Evolutionary conservation across 2,888 invertebrate species (phyloP).

Genomic region (Gryllus longicercus): DNA sequence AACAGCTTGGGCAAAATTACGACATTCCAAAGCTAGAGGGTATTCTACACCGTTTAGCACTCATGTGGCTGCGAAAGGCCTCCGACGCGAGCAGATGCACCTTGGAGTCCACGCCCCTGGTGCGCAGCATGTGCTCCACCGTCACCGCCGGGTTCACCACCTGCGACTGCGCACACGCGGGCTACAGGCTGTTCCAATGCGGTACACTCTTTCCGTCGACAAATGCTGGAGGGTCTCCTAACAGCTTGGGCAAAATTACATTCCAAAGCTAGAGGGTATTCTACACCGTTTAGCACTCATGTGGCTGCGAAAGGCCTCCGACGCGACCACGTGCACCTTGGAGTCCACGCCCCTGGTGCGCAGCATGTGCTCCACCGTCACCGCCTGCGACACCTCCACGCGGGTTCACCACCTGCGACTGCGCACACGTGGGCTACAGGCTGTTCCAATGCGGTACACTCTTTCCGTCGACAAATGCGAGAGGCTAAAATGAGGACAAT

Average conservation of each 20-base stretch:
- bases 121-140: slow-evolving; percentile 47
- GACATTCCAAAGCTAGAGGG: no score
- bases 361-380: slow-evolving; percentile 47
- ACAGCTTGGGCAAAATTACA: no score
- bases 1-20: no score
- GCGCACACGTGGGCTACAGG: slow-evolving; percentile 31
- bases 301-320: slow-evolving; percentile 48
- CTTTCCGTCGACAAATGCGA: no score
- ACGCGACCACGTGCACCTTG: slow-evolving; percentile 53
- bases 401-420: slow-evolving; percentile 48
- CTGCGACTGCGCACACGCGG: slow-evolving; percentile 44
- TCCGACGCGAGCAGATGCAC: slow-evolving; percentile 52
- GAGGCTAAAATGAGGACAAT: no score
- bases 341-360: slow-evolving; percentile 45
- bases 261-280: slow-evolving; percentile 20
- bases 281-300: no score
- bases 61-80: slow-evolving; percentile 48
- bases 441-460: no score
- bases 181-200: no score
- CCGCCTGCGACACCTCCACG: no score
- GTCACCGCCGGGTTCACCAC: slow-evolving; percentile 46
- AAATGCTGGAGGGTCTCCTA: no score
- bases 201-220: no score
- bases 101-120: slow-evolving; percentile 45
- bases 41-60: slow-evolving; percentile 18